Base-by-base conservation (phyloP, 2,113 vertebrate species). In the Geococcyx californianus region DNA sequence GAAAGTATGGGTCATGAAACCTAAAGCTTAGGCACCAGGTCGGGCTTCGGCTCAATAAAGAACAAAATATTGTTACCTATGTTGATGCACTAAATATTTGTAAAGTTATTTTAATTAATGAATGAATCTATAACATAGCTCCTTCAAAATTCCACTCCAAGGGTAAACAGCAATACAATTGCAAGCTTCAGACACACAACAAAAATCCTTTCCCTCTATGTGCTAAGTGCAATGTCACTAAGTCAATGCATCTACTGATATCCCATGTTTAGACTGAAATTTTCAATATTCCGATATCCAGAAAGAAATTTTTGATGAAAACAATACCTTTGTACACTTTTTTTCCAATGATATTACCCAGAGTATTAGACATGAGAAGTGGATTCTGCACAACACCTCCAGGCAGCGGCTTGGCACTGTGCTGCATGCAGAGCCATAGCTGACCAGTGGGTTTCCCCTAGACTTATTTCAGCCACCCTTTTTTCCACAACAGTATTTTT, bases 11-110 rank as follows among this genome's bases (percentile, higher is more conserved):
- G 29, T 40, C 55, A 52, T 9, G 33, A 34, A 67, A 83, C 6
- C 2, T 40, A 62, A 83, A 80, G 11, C 15, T 15, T 36, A 1
- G 0, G 9, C 13, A 10, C 5, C 10, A 16, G 24, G 28, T 11
- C 34, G 26, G 51, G 60, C 34, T 33, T 33, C 34, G 45, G 33
- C 24, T 72, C 34, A n/a, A 28, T 44, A 42, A 75, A 26, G 18
- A 47, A 10, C 4, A 70, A 25, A 52, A 31, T 4, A 31, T 9
- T 40, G 31, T 15, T 8, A 1, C 4, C 72, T 73, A 7, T 0
- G 8, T 63, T 84, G 24, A 59, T 60, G 14, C 19, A 20, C 14
- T 86, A 59, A 83, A 73, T 29, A 5, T 14, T 23, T 13, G 5
- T 31, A 58, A 80, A 62, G 36, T 24, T 8, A n/a, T 55, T 90